These are phyloP conservation scores for Diadegma fenestrale DNA, from an alignment of 2,888 invertebrate genomes.

Conservation along the genomic window DNA sequence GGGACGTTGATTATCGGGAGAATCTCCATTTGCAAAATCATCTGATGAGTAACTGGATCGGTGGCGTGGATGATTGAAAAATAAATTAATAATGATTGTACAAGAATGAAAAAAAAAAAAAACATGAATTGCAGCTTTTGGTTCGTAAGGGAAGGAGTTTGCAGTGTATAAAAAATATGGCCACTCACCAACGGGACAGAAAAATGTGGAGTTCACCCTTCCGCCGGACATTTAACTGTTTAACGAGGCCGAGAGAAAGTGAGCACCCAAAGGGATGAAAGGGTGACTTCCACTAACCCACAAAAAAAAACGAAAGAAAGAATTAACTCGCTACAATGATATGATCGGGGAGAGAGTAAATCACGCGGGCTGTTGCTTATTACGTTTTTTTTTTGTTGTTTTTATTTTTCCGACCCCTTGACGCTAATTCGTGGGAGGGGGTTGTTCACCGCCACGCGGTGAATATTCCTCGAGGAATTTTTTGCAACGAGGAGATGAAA, in stretches of 20 bases:
- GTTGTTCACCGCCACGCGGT: slow-evolving; percentile 43
- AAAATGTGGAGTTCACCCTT: slow-evolving; percentile 24
- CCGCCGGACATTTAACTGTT: slow-evolving; percentile 3
- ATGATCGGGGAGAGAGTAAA: slow-evolving; percentile 56
- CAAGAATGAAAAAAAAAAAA: slow-evolving; percentile 41
- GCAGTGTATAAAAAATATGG: slow-evolving; percentile 3
- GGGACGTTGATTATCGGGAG: slow-evolving; percentile 19
- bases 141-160: not conserved
- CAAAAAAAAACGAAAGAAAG: slow-evolving; percentile 32
- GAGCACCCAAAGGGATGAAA: slow-evolving; percentile 1
- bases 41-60: slow-evolving; percentile 43
- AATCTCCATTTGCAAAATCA: slow-evolving; percentile 62
- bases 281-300: slow-evolving; percentile 49
- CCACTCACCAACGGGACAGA: slow-evolving; percentile 18
- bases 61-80: not conserved
- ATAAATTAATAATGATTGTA: slow-evolving; percentile 54
- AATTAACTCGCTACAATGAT: slow-evolving; percentile 51
- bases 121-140: not conserved
- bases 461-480: slow-evolving; percentile 16
- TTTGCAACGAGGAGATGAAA: slow-evolving; percentile 35
- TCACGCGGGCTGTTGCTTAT: slow-evolving; percentile 60
- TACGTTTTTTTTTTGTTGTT: slow-evolving; percentile 42
- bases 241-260: slow-evolving; percentile 17
- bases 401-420: slow-evolving; percentile 29
- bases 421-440: slow-evolving; percentile 54